Evolutionary conservation across 1,140 invertebrate genomes (phyloP), one percentile per base, ranked within the genome.

Genomic region (Cecropterus lyciades): DNA sequence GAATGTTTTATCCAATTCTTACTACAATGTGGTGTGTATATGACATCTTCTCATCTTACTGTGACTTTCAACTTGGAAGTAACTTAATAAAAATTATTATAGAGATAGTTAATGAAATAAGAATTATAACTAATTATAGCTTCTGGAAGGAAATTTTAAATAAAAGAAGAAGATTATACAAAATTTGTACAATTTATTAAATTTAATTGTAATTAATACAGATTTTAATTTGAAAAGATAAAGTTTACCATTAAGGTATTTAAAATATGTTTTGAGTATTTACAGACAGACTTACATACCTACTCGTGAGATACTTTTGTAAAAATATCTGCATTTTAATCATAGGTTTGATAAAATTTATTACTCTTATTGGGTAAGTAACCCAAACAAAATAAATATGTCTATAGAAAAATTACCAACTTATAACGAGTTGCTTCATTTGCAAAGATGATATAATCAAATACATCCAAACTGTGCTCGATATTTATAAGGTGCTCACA

Each of bases 111-210:
- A n/a, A n/a, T n/a, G n/a, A n/a, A n/a, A n/a, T n/a, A n/a, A n/a
- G n/a, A n/a, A n/a, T n/a, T n/a, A n/a, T n/a, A n/a, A n/a, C n/a
- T n/a, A n/a, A n/a, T n/a, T n/a, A n/a, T n/a, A n/a, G n/a, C n/a
- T n/a, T n/a, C n/a, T n/a, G n/a, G n/a, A n/a, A 8, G 30, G 9
- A 3, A 3, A 24, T 24, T 1, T 24, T 33, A 33, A 33, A 33
- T 49, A 56, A 48, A 37, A 55, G 0, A 48, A 15, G 62, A 56
- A n/a, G n/a, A n/a, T n/a, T 24, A 46, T 73, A 77, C 70, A 74
- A 80, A 79, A 75, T 79, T 80, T 83, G 75, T 81, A 81, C 77
- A 79, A 75, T 82, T 79, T 77, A 81, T 75, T 72, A 65, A 55
- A 68, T 63, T 40, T 33, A 33, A 42, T 56, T 56, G 15, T 10